phyloP scores from a whole-genome alignment of 1,140 invertebrate genomes.

The Drosophila kanapiae region DNA sequence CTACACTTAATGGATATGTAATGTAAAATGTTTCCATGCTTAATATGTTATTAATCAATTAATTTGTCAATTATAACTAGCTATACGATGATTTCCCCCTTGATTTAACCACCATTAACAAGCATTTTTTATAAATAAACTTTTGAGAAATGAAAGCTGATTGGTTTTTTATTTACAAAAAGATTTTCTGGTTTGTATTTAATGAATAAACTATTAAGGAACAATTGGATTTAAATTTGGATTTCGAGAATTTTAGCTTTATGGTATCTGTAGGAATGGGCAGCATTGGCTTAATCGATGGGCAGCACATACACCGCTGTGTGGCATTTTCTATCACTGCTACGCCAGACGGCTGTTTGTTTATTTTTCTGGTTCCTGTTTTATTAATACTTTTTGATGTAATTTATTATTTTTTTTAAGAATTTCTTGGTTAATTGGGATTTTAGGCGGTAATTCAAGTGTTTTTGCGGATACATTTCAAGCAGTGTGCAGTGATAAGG shows the following conservation, averaged over 20 bases:
- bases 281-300: not conserved
- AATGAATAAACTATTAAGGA: not conserved
- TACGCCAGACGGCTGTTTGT: no score
- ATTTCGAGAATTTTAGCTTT: not conserved
- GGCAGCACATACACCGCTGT: not conserved
- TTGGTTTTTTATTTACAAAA: not conserved
- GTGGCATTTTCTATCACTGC: not conserved
- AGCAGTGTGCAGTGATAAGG: not conserved
- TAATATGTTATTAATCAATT: slow-evolving; percentile 71
- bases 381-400: not conserved
- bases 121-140: slow-evolving; percentile 78
- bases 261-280: not conserved
- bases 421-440: not conserved
- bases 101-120: slow-evolving; percentile 68
- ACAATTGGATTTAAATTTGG: not conserved
- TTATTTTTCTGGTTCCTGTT: not conserved
- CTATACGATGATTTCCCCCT: slow-evolving; percentile 48
- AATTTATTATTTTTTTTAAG: not conserved
- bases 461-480: not conserved
- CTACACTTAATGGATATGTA: slow-evolving; percentile 28
- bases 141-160: slow-evolving; percentile 39
- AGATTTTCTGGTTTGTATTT: not conserved
- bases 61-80: slow-evolving; percentile 69
- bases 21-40: slow-evolving; percentile 56
- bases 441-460: no score